Evolutionary conservation across 37 sponge, comb jelly and placozoan genomes (phyloP).

Genomic region (Aplysina aerophoba): DNA sequence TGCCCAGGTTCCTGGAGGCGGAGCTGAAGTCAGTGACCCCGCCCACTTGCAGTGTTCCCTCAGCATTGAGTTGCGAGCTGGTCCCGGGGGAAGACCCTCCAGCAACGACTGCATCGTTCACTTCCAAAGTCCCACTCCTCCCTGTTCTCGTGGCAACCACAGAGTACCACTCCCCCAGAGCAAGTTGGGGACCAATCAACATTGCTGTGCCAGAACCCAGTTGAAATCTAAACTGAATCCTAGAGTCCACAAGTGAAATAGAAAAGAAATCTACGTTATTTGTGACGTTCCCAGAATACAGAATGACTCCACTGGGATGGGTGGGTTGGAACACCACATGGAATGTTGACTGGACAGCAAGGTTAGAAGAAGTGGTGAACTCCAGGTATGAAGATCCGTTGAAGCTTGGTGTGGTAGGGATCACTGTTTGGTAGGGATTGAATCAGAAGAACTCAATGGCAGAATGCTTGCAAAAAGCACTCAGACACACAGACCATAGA

Average conservation of each 20-base stretch:
- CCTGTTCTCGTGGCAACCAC: slow-evolving; percentile 35
- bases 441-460: background rate
- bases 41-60: slow-evolving; percentile 44
- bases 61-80: slow-evolving; percentile 33
- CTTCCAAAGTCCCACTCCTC: slow-evolving; percentile 31
- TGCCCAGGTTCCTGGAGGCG: slow-evolving; percentile 28
- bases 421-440: slow-evolving; percentile 8
- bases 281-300: slow-evolving; percentile 58
- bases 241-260: slow-evolving; percentile 28
- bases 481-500: no score
- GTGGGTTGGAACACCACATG: slow-evolving; percentile 39
- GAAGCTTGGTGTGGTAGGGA: slow-evolving; percentile 44
- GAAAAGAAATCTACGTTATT: slow-evolving; percentile 50
- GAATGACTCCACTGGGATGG: slow-evolving; percentile 37
- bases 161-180: slow-evolving; percentile 46
- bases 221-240: slow-evolving; percentile 59
- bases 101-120: slow-evolving; percentile 12
- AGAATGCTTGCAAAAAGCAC: no score
- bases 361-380: background rate
- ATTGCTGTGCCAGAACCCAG: slow-evolving; percentile 51
- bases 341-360: background rate
- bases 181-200: slow-evolving; percentile 28
- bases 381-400: slow-evolving; percentile 45
- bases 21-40: slow-evolving; percentile 41
- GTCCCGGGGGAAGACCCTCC: slow-evolving; percentile 30